Conservation (phyloP, 2,888 invertebrate species). For the Andricus curvator region DNA sequence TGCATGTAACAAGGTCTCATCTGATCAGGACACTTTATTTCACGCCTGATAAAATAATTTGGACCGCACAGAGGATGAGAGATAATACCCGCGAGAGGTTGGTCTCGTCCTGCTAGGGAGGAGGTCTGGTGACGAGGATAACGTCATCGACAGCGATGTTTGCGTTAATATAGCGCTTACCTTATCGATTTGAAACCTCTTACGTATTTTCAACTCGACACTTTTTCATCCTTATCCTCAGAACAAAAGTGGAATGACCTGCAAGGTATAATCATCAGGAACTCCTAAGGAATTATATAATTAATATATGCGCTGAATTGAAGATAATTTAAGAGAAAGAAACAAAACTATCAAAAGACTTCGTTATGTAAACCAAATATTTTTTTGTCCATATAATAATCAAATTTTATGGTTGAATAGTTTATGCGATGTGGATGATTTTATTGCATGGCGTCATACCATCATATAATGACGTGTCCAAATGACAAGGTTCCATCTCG, state of each 20-base stretch:
- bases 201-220: background rate
- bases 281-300: background rate
- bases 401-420: too few relatives aligned
- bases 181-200: constrained; percentile 31
- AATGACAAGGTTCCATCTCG: too few relatives aligned
- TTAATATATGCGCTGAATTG: background rate
- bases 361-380: too few relatives aligned
- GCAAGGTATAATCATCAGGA: background rate
- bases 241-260: constrained; percentile 5
- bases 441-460: too few relatives aligned
- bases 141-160: constrained; percentile 58
- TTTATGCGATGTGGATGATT: too few relatives aligned
- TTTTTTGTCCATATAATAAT: too few relatives aligned
- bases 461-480: too few relatives aligned
- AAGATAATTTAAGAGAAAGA: too few relatives aligned
- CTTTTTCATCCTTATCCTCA: constrained; percentile 1
- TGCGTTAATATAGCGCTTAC: constrained; percentile 56
- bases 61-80: constrained; percentile 52
- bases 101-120: background rate
- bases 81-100: constrained; percentile 51
- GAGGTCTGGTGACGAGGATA: constrained; percentile 50
- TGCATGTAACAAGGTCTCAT: constrained; percentile 11
- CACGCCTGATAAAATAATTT: constrained; percentile 60
- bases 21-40: constrained; percentile 21
- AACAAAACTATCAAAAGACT: too few relatives aligned